A percentile compares a stretch with the other conserved stretches of the same genome.
phyloP scores from a whole-genome alignment of 1,140 invertebrate genomes.

The Formica exsecta region DNA sequence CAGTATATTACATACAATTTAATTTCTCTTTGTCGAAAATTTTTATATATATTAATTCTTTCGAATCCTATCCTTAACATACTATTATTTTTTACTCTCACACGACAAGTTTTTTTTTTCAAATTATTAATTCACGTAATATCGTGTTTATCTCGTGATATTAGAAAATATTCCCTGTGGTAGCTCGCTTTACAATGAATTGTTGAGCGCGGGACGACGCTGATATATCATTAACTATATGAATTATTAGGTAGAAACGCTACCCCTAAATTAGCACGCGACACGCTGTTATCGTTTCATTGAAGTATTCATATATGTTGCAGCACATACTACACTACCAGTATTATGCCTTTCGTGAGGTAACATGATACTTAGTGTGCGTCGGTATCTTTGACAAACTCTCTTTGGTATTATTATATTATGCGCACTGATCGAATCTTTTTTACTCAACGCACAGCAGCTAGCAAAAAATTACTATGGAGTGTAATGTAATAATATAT shows the following conservation, averaged over 20 bases:
- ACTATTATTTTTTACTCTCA: too few relatives aligned
- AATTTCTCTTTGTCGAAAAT: neutral
- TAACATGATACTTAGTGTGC: constrained; percentile 54
- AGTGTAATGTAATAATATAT: neutral
- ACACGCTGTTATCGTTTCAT: constrained; percentile 74
- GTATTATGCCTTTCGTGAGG: neutral
- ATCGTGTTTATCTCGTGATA: constrained; percentile 27
- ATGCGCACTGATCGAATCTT: constrained; percentile 22
- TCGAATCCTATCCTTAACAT: neutral
- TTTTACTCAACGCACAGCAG: neutral
- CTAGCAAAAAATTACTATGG: neutral
- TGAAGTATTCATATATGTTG: constrained; percentile 72
- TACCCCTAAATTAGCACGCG: constrained; percentile 73
- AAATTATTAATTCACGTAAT: constrained; percentile 44
- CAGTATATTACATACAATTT: too few relatives aligned
- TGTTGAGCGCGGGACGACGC: constrained; percentile 61
- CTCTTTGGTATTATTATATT: constrained; percentile 18
- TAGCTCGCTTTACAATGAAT: constrained; percentile 46
- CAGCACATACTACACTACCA: constrained; percentile 42
- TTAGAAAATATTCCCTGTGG: constrained; percentile 52
- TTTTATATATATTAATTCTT: neutral
- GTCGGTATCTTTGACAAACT: constrained; percentile 66
- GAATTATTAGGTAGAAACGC: constrained; percentile 75
- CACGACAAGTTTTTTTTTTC: constrained; percentile 11
- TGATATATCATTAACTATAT: constrained; percentile 72